Evolutionary conservation across 2,113 vertebrate species (phyloP).

Genomic region (Stomatorhinus ivindoensis): DNA sequence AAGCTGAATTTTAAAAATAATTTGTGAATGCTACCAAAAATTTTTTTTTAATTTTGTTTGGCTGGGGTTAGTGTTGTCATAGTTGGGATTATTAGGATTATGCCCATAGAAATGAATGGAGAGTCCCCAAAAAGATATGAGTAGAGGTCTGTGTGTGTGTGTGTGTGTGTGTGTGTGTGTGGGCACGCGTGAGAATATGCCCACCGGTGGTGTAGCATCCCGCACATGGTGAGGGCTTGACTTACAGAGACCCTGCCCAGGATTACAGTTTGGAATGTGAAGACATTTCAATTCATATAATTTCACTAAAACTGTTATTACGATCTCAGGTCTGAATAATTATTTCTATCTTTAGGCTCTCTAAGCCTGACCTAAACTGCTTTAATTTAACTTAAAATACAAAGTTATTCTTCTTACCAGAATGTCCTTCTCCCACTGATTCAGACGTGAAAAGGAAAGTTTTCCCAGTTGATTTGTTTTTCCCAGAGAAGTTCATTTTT

Average conservation of each 20-base stretch:
- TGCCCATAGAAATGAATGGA: background rate
- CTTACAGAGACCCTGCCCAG: background rate
- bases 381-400: background rate
- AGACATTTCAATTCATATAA: background rate
- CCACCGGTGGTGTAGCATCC: background rate
- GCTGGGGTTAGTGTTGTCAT: background rate
- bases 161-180: background rate
- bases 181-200: background rate
- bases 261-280: background rate
- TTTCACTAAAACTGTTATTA: background rate
- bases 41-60: too few species aligned
- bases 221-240: background rate
- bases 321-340: background rate
- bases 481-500: constrained; percentile 42
- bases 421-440: constrained; percentile 60
- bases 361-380: background rate
- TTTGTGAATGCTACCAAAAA: background rate
- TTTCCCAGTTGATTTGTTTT: constrained; percentile 40
- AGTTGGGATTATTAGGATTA: background rate
- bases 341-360: background rate
- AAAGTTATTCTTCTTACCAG: constrained; percentile 42
- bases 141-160: background rate
- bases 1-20: background rate
- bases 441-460: constrained; percentile 65
- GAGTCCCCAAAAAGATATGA: background rate